Evolutionary conservation across 2,797 vertebrate genomes (phyloP), one percentile per base, ranked within the genome.

Genomic region (Fringilla coelebs): DNA sequence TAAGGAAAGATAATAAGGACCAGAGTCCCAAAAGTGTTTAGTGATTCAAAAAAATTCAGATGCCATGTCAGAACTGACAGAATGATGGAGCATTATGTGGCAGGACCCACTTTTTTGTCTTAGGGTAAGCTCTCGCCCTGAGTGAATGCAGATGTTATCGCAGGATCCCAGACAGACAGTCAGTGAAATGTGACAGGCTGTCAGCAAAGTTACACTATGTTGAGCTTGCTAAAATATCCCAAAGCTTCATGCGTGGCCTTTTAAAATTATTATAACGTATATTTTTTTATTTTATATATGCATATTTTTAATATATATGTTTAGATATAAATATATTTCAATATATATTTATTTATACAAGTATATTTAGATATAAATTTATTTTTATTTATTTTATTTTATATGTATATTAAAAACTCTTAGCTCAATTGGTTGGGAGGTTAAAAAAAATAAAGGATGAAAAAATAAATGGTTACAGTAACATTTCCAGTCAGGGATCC

Each of bases 141-240:
- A 99, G 99, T 99, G 99, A 99, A 99, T 99, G 98, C 99, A 99
- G 99, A 99, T 99, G 99, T 99, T 99, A 98, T 98, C 98, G 71
- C 96, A 97, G 98, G 98, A 98, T 98, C 98, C 98, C 97, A 98
- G 98, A 98, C 98, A 98, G 97, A 98, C 98, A 97, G 97, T 97
- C 98, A 98, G 98, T 98, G 98, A 98, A 98, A 98, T 97, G 98
- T 98, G 98, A 98, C 98, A 98, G 97, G 98, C 98, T 98, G 98
- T 98, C 98, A 98, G 97, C 98, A 98, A 97, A 97, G 97, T 98
- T 98, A 98, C 97, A 98, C 98, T 97, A 97, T 78, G 97, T 97
- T 98, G 98, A 97, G 97, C 98, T 98, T 97, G 97, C 97, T 98
- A 98, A 98, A 98, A 98, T 98, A 98, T 97, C 97, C 97, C 94